Percentiles rank a stretch among this genome's conserved stretches.
These are phyloP conservation scores for Hycleus cichorii DNA, from an alignment of 1,140 invertebrate genomes.

Conservation along the genomic window DNA sequence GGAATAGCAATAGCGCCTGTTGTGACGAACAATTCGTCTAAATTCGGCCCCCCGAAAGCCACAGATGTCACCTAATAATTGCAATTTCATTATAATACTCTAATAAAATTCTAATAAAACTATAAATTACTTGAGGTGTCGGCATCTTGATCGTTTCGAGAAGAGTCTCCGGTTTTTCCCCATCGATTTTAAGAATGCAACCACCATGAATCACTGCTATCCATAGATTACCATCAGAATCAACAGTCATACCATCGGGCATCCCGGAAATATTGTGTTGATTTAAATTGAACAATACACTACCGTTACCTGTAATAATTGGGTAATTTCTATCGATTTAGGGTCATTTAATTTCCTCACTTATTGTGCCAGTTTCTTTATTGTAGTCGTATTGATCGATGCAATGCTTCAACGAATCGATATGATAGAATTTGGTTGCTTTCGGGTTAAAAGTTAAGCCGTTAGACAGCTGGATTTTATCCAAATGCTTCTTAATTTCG, in stretches of 20 bases:
- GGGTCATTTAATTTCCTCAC: background rate
- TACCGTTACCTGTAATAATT: constrained; percentile 22
- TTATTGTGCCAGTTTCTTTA: background rate
- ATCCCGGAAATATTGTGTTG: constrained; percentile 32
- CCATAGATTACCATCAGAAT: constrained; percentile 56
- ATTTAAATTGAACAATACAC: constrained; percentile 22
- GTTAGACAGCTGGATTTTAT: constrained; percentile 64
- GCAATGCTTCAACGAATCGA: constrained; percentile 57
- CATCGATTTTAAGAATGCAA: constrained; percentile 28
- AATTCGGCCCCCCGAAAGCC: constrained; percentile 67
- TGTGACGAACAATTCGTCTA: constrained; percentile 71
- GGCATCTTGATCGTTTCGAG: constrained; percentile 25
- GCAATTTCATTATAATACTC: too few species aligned
- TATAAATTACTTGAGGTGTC: constrained; percentile 20
- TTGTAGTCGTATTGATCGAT: constrained; percentile 57
- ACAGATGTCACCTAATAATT: constrained; percentile 56
- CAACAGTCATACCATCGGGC: constrained; percentile 64
- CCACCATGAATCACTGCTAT: constrained; percentile 47
- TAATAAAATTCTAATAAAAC: too few species aligned
- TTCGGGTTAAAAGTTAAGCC: constrained; percentile 68
- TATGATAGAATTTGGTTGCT: constrained; percentile 64
- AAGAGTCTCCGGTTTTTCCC: constrained; percentile 31
- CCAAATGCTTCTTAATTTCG: constrained; percentile 30
- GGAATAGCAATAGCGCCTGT: constrained; percentile 41
- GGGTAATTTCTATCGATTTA: background rate